A percentile compares a stretch with the other conserved stretches of the same genome.
Evolutionary conservation across 30 jellyfish, hydroid and myxozoan species (phyloP).

Genomic region (Clytia hemisphaerica): DNA sequence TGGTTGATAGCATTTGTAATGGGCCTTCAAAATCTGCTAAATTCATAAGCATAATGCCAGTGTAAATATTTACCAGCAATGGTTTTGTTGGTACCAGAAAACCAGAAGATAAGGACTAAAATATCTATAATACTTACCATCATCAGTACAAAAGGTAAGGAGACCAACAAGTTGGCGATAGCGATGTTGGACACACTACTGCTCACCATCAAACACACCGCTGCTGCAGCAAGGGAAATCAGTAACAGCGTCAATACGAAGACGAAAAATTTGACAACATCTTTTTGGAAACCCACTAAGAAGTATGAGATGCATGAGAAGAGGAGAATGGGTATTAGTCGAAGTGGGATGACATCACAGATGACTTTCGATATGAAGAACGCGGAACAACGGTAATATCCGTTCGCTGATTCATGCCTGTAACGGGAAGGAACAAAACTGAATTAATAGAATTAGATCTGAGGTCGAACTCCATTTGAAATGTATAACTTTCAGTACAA

Average conservation of each 20-base stretch:
- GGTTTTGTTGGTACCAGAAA: neutral
- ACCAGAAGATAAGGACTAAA: neutral
- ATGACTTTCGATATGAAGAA: constrained; percentile 65
- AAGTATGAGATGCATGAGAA: constrained; percentile 65
- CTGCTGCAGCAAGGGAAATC: constrained; percentile 50
- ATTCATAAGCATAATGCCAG: too few relatives aligned
- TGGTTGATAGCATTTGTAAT: too few relatives aligned
- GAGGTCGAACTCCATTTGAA: too few relatives aligned
- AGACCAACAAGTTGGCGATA: constrained; percentile 50
- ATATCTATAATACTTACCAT: constrained; percentile 47
- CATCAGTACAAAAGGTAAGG: constrained; percentile 71
- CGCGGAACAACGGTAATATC: constrained; percentile 83
- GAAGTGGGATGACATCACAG: constrained; percentile 78
- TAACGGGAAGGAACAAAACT: neutral
- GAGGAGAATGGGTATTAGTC: constrained; percentile 56
- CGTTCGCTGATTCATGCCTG: constrained; percentile 92
- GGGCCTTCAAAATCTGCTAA: too few relatives aligned
- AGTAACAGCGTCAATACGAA: constrained; percentile 35
- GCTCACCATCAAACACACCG: constrained; percentile 66
- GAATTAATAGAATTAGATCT: too few relatives aligned
- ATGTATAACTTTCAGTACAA: too few relatives aligned
- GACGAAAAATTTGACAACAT: constrained; percentile 49
- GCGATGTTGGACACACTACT: constrained; percentile 51
- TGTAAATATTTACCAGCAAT: neutral
- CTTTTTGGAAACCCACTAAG: constrained; percentile 71